Evolutionary conservation across 2,113 vertebrate species (phyloP), one percentile per base, ranked within the genome.

Genomic region (Chaetops frenatus): DNA sequence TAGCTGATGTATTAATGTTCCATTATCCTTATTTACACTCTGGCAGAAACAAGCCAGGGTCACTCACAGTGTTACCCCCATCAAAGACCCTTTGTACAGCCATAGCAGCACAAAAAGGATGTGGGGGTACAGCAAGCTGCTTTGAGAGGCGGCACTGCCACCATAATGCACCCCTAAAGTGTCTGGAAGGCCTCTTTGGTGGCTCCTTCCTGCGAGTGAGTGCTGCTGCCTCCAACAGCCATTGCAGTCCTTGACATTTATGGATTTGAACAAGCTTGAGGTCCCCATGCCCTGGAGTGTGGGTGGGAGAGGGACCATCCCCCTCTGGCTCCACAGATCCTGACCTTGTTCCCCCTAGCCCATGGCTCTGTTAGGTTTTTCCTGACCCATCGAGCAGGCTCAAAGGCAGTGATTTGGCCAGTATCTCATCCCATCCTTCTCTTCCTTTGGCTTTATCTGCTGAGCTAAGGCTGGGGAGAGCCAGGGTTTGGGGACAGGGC

Each of bases 341-440:
- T 90, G 24, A 10, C 42, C 62, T 72, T 42, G 6, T 33, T 44
- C 3, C 2, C 33, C 35, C 5, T 5, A 2, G 2, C 35, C 31
- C 2, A 1, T 1, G 2, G 64, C 17, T 20, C 36, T 77, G 12
- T 33, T 51, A 27, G 6, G 0, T 6, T 33, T n/a, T 15, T 31
- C 6, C 13, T 62, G 38, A n/a, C 21, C 19, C 58, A 35, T 15
- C 19, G 24, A 21, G 45, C 27, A 66, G 47, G 21, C 7, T 44
- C n/a, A 19, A 47, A 73, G 28, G 67, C n/a, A 65, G 3, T 10
- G 17, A 25, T 48, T 20, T 57, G 3, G 2, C 12, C 36, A 24
- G 35, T 23, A 14, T 29, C 36, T 90, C 28, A 24, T 27, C 27
- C 19, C 50, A 18, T 69, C 45, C 29, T 56, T 24, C 35, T 31